phyloP scores from a whole-genome alignment of 2,797 vertebrate genomes.

The Xiphophorus birchmanni region DNA sequence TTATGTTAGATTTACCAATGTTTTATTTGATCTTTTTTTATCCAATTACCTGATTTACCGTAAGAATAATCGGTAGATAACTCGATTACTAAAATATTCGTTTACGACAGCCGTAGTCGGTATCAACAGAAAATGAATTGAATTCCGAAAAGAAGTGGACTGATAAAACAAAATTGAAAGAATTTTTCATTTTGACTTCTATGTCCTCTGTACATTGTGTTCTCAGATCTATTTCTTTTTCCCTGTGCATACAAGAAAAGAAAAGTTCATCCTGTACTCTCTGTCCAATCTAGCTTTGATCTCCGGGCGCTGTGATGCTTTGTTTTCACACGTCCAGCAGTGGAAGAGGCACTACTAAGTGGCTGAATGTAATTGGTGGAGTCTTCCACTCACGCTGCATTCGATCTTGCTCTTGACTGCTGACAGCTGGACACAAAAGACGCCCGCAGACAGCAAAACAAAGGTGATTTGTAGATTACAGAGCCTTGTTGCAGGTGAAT shows the following conservation, averaged over 20 bases:
- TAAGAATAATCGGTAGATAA: too few relatives aligned
- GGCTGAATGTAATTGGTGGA: slow-evolving; percentile 61
- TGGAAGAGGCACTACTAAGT: slow-evolving; percentile 33
- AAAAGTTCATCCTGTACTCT: slow-evolving; percentile 33
- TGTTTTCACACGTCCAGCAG: slow-evolving; percentile 23
- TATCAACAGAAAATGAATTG: slow-evolving; percentile 40
- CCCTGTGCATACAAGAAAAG: slow-evolving; percentile 22
- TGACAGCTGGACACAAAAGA: slow-evolving; percentile 61
- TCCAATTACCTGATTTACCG: too few relatives aligned
- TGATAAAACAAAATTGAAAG: slow-evolving; percentile 13
- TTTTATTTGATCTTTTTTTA: too few relatives aligned
- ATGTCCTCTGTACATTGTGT: slow-evolving; percentile 23
- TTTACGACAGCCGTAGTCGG: not conserved
- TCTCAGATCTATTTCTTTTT: slow-evolving; percentile 36
- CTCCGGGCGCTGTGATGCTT: slow-evolving; percentile 14
- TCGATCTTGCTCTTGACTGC: slow-evolving; percentile 55
- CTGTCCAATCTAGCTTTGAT: slow-evolving; percentile 33
- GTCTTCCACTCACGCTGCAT: slow-evolving; percentile 37
- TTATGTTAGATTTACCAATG: too few relatives aligned
- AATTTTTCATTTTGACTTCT: slow-evolving; percentile 33
- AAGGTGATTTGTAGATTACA: slow-evolving; percentile 71
- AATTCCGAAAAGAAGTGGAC: slow-evolving; percentile 38
- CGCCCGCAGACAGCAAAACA: slow-evolving; percentile 60
- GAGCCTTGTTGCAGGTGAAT: slow-evolving; percentile 46
- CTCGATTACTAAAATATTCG: too few relatives aligned